Evolutionary conservation across 2,888 invertebrate genomes (phyloP), one percentile per base, ranked within the genome.

Genomic region (Pollenia angustigena): DNA sequence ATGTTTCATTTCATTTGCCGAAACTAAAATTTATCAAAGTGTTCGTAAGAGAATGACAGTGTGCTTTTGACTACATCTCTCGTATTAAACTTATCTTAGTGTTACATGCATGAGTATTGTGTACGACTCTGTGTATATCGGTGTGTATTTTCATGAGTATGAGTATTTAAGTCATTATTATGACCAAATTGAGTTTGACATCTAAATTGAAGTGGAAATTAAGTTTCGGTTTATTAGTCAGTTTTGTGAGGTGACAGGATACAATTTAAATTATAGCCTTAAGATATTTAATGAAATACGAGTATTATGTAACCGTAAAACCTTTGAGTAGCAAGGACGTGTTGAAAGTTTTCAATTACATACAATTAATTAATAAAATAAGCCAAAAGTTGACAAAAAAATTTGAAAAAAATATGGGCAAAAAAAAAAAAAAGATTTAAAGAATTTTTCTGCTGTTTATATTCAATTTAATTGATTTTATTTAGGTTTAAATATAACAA

Each of bases 161-260:
- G 4, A 46, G 32, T 76, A 66, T 48, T 68, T 23, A 58, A 79
- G 54, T 40, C 14, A 75, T 75, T 58, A 68, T 81, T 75, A 50
- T 64, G 56, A 56, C 32, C 23, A 71, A 83, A 83, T 78, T 83
- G 71, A 72, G 78, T 83, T 78, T 78, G 83, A 83, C 78, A 54
- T 72, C 58, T 79, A 79, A 79, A 79, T 84, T 84, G 66, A 72
- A 66, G 58, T 66, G 66, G 58, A 84, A 79, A 79, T 84, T 84
- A 54, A 79, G 66, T 84, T 66, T 42, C n/a, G 23, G 46, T 52
- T 79, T 68, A 79, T 72, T 52, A 79, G 44, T 50, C 48, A 78
- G 40, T 64, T 40, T 74, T 56, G 54, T 52, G 16, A 46, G 75
- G 81, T 75, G 75, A 52, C 81, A 69, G 52, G 18, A 69, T 58